Evolutionary conservation across 2,113 vertebrate species (phyloP).

Genomic region (cat (Felis catus)): DNA sequence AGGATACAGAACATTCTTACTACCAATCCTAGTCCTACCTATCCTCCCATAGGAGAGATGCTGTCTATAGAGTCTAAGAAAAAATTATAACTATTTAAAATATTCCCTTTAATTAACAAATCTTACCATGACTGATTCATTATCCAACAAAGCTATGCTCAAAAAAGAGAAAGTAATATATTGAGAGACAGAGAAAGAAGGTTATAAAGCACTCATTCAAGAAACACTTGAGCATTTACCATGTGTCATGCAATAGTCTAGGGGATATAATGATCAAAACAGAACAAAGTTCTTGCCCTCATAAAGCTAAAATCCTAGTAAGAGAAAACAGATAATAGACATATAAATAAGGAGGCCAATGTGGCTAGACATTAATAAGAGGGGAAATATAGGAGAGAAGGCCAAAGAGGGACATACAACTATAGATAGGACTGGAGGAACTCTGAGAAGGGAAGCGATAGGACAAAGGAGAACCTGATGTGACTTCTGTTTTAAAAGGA

Average conservation of each 20-base stretch:
- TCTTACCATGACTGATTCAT: background rate
- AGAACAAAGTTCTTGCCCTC: background rate
- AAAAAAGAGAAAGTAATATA: background rate
- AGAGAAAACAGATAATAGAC: background rate
- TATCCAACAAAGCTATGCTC: background rate
- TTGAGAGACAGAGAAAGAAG: background rate
- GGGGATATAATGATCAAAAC: background rate
- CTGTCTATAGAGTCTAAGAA: background rate
- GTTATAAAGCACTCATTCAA: background rate
- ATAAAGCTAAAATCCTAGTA: background rate
- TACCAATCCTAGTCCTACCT: background rate
- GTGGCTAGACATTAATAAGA: background rate
- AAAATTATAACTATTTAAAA: slow-evolving; percentile 10
- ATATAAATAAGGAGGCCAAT: background rate
- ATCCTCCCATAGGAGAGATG: background rate
- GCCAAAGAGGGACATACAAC: background rate
- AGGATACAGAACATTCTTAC: background rate
- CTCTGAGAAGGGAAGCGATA: background rate
- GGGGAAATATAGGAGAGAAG: background rate
- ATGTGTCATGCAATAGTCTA: background rate
- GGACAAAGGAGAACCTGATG: background rate
- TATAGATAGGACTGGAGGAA: background rate
- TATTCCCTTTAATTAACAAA: background rate
- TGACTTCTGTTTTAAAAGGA: background rate
- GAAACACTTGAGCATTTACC: background rate